These are phyloP conservation scores for Biston stratarius DNA, from an alignment of 2,888 invertebrate species.

Conservation along the genomic window DNA sequence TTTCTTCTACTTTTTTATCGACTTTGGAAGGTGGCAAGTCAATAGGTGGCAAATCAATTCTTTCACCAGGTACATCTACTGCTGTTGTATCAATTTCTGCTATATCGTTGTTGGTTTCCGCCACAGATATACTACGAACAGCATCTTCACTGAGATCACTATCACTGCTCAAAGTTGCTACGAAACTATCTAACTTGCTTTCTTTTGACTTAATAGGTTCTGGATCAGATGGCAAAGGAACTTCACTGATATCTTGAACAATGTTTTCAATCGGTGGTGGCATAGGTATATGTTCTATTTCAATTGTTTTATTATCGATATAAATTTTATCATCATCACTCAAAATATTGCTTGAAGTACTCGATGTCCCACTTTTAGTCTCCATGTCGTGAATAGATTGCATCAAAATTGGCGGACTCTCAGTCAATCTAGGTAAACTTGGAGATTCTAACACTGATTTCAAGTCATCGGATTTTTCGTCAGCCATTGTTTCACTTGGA, in stretches of 20 bases:
- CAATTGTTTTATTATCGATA: slow-evolving; percentile 64
- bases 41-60: slow-evolving; percentile 61
- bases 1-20: slow-evolving; percentile 89
- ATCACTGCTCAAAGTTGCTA: slow-evolving; percentile 85
- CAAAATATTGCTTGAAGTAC: slow-evolving; percentile 35
- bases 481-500: slow-evolving; percentile 67
- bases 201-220: slow-evolving; percentile 59
- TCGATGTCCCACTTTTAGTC: slow-evolving; percentile 47
- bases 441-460: slow-evolving; percentile 82
- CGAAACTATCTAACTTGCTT: slow-evolving; percentile 84
- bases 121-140: slow-evolving; percentile 91
- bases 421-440: slow-evolving; percentile 88
- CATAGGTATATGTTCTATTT: slow-evolving; percentile 77
- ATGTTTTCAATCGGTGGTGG: slow-evolving; percentile 72
- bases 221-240: slow-evolving; percentile 75
- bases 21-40: slow-evolving; percentile 67
- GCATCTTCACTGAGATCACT: slow-evolving; percentile 90
- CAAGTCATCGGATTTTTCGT: slow-evolving; percentile 66
- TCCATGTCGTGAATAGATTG: slow-evolving; percentile 58
- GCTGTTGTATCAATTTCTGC: slow-evolving; percentile 66
- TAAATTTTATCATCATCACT: slow-evolving; percentile 57
- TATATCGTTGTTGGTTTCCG: slow-evolving; percentile 61
- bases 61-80: slow-evolving; percentile 63
- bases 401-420: slow-evolving; percentile 84
- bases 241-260: slow-evolving; percentile 74